These are phyloP conservation scores for Chaetodon trifasciatus DNA, from an alignment of 2,797 vertebrate species.

Conservation along the genomic window DNA sequence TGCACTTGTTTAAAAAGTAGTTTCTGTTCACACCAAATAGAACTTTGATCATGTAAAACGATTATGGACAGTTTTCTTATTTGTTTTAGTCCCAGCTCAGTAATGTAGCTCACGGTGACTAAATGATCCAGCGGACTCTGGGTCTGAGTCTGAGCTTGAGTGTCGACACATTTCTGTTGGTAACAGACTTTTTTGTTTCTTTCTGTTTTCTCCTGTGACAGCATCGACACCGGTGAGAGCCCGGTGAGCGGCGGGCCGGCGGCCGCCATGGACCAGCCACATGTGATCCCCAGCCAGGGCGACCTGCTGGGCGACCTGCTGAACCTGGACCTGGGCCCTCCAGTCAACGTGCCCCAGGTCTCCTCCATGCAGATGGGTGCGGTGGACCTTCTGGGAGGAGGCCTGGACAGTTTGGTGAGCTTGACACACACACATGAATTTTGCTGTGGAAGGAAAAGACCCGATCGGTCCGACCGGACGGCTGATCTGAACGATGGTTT, in stretches of 20 bases:
- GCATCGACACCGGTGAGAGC: conserved; percentile 95
- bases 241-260: conserved; percentile 90
- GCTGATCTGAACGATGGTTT: too few species aligned
- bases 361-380: conserved; percentile 98
- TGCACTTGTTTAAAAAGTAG: neutral
- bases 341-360: conserved; percentile 95
- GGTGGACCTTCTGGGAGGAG: conserved; percentile 96
- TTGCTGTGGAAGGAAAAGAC: neutral
- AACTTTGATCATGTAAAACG: neutral
- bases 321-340: conserved; percentile 96
- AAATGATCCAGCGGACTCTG: neutral
- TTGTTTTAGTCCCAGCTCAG: too few species aligned
- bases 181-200: neutral
- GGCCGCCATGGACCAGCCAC: conserved; percentile 90
- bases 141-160: neutral
- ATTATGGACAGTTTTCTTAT: neutral
- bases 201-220: conserved; percentile 57
- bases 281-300: conserved; percentile 96
- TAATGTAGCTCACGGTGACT: too few species aligned
- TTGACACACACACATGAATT: neutral
- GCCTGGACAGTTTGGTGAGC: conserved; percentile 96
- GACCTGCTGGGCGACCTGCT: conserved; percentile 97
- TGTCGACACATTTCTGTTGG: neutral
- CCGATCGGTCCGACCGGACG: too few species aligned
- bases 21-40: neutral